Conservation (phyloP, 2,888 invertebrate species). For the Megastigmus dorsalis region DNA sequence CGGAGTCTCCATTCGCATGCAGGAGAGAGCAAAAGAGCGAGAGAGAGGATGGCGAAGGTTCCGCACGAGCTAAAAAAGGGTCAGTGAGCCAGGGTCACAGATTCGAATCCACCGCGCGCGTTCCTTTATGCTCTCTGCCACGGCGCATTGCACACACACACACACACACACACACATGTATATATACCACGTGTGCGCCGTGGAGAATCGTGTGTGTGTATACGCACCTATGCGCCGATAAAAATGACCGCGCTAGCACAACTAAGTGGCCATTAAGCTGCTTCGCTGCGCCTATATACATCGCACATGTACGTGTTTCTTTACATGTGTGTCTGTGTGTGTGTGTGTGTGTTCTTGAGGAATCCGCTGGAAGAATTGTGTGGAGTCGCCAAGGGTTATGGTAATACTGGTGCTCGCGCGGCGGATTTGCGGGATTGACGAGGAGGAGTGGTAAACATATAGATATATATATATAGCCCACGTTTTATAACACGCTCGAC, state of each 20-base stretch:
- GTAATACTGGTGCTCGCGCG: neutral
- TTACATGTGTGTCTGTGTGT: too few species aligned
- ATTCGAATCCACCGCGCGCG: slow-evolving; percentile 5
- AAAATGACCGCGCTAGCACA: slow-evolving; percentile 31
- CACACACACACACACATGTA: too few species aligned
- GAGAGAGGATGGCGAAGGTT: slow-evolving; percentile 36
- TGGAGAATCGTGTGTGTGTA: neutral
- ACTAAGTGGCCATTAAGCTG: neutral
- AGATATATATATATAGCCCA: too few species aligned
- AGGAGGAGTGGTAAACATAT: too few species aligned
- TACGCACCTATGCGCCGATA: neutral
- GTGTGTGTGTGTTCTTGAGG: neutral
- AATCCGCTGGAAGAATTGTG: neutral
- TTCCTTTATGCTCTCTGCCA: neutral
- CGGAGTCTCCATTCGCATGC: too few species aligned
- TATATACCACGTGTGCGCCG: neutral
- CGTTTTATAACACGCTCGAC: too few species aligned
- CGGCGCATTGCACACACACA: neutral
- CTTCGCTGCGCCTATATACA: too few species aligned
- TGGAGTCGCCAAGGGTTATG: neutral
- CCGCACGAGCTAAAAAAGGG: slow-evolving; percentile 61
- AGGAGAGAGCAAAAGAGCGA: neutral
- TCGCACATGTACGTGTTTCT: too few species aligned
- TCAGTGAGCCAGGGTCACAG: slow-evolving; percentile 71
- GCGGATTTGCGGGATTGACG: too few species aligned